phyloP scores from a whole-genome alignment of 2,888 invertebrate species.

The Dryobotodes eremita region DNA sequence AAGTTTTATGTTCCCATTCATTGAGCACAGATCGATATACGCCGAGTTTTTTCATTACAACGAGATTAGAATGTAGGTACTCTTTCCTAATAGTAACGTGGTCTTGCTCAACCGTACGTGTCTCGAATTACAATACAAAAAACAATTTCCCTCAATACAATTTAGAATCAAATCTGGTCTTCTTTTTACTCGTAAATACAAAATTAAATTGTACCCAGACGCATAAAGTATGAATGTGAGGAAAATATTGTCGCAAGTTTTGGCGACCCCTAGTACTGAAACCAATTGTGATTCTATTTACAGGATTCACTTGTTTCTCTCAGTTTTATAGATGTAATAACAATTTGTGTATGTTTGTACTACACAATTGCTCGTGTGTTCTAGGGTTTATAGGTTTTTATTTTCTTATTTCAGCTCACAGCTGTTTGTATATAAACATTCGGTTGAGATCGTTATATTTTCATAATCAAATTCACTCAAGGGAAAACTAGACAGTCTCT shows the following conservation, averaged over 20 bases:
- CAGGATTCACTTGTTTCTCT: conserved; percentile 50
- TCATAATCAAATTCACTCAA: conserved; percentile 15
- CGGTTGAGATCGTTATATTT: conserved; percentile 23
- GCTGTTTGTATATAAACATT: conserved; percentile 37
- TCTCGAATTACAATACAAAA: conserved; percentile 45
- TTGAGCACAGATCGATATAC: conserved; percentile 27
- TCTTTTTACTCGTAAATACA: conserved; percentile 63
- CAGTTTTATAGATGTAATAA: conserved; percentile 54
- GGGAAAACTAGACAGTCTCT: conserved; percentile 16
- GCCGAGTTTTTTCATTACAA: conserved; percentile 49
- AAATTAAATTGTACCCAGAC: conserved; percentile 55
- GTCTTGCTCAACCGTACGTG: conserved; percentile 57
- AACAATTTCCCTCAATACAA: conserved; percentile 60
- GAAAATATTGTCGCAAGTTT: conserved; percentile 57
- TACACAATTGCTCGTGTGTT: conserved; percentile 25
- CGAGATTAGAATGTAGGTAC: conserved; percentile 39
- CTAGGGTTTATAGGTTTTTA: conserved; percentile 24
- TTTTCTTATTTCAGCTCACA: conserved; percentile 29
- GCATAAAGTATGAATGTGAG: conserved; percentile 48
- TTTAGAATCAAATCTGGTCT: conserved; percentile 64
- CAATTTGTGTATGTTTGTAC: conserved; percentile 52
- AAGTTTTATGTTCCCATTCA: conserved; percentile 23
- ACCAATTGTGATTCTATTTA: conserved; percentile 56
- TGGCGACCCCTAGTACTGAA: conserved; percentile 36
- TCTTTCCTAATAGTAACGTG: conserved; percentile 40